Conservation (phyloP, 2,113 vertebrate species). For the Varanus komodoensis region DNA sequence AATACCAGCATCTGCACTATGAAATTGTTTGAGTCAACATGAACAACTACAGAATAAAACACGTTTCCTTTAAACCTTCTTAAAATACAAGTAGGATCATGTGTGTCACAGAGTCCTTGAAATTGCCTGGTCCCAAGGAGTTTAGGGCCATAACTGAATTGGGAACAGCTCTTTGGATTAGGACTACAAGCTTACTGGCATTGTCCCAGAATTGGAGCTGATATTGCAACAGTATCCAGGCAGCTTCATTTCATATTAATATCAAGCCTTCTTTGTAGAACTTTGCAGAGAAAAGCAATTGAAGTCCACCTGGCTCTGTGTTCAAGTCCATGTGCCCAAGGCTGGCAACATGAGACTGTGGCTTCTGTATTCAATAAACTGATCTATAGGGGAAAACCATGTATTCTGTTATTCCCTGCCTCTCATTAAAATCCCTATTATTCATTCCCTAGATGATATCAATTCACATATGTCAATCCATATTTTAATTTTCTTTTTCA, state of each 20-base stretch:
- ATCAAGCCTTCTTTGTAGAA: background rate
- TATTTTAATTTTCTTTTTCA: slow-evolving; percentile 55
- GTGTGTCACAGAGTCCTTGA: background rate
- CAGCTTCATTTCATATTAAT: background rate
- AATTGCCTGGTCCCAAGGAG: background rate
- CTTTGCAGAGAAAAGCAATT: background rate
- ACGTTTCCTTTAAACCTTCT: too few species aligned
- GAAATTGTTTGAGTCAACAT: too few species aligned
- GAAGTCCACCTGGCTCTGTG: too few species aligned
- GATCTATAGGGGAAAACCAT: slow-evolving; percentile 22
- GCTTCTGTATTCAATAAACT: background rate
- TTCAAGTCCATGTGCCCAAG: background rate
- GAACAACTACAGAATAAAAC: too few species aligned
- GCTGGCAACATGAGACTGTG: background rate
- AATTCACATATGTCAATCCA: slow-evolving; percentile 59
- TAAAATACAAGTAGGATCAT: background rate
- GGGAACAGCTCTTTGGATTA: background rate
- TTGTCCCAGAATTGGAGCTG: too few species aligned
- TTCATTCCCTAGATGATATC: slow-evolving; percentile 53
- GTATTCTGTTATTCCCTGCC: slow-evolving; percentile 58
- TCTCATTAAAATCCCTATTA: background rate
- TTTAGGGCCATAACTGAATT: background rate
- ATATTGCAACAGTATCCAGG: background rate
- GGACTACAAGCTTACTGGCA: background rate
- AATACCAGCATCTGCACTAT: too few species aligned